Percentiles rank a stretch among this genome's conserved stretches.
These are phyloP conservation scores for Phalangium opilio DNA, from an alignment of 2,888 invertebrate species.

Conservation along the genomic window DNA sequence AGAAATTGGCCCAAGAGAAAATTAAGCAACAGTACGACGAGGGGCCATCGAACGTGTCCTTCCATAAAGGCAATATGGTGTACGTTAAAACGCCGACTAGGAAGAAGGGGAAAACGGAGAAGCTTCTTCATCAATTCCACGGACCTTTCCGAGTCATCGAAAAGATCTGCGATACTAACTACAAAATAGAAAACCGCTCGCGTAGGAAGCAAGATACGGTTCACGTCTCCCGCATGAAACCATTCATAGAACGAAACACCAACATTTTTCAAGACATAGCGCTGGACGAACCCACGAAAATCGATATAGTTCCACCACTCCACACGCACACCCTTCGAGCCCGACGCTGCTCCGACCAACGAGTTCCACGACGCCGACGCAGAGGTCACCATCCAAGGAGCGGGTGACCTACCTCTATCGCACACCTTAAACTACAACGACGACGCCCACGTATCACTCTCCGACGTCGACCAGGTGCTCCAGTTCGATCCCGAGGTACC, in stretches of 20 bases:
- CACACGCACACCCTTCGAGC: too few species aligned
- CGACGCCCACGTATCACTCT: too few species aligned
- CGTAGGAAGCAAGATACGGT: conserved; percentile 1
- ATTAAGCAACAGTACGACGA: conserved; percentile 1
- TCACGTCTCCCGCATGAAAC: conserved; percentile 6
- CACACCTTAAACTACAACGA: too few species aligned
- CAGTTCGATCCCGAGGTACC: too few species aligned
- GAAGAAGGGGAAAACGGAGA: conserved; percentile 2
- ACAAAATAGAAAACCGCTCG: neutral
- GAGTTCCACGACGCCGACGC: too few species aligned
- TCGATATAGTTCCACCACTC: too few species aligned
- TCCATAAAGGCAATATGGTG: conserved; percentile 1
- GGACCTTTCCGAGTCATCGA: conserved; percentile 3
- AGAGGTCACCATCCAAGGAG: too few species aligned
- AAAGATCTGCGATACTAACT: neutral
- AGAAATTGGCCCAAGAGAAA: neutral
- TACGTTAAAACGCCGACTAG: conserved; percentile 1
- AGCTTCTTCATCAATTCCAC: conserved; percentile 1
- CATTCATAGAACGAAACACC: neutral
- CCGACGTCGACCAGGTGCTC: too few species aligned
- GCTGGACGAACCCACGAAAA: too few species aligned
- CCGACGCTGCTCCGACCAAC: too few species aligned
- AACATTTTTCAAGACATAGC: too few species aligned
- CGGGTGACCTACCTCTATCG: too few species aligned
- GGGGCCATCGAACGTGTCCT: neutral